Evolutionary conservation across 2,113 vertebrate species (phyloP).

Genomic region (Oxyura jamaicensis): DNA sequence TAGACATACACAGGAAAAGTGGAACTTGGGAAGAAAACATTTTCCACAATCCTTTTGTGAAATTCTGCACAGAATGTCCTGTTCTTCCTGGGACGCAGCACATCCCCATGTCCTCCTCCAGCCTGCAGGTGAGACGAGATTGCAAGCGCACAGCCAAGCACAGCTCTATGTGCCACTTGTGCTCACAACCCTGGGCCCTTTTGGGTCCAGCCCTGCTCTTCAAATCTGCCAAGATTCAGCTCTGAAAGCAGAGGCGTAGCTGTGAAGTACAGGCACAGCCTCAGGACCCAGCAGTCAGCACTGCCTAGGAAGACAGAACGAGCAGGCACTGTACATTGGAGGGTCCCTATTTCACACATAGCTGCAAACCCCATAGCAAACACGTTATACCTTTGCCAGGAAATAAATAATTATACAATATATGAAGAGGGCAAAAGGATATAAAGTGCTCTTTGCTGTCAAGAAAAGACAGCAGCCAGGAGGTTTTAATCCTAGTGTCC

Average conservation of each 20-base stretch:
- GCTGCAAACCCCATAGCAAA: not conserved
- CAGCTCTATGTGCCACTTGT: not conserved
- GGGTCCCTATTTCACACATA: not conserved
- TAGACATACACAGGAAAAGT: not conserved
- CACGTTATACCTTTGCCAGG: not conserved
- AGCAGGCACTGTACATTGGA: not conserved
- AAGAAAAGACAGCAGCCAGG: not conserved
- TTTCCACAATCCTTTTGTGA: not conserved
- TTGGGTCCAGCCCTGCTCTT: not conserved
- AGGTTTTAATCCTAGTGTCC: not conserved
- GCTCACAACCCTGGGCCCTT: not conserved
- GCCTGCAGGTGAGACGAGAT: not conserved
- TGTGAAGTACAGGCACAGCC: not conserved
- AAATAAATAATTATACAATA: not conserved
- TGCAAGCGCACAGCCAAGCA: not conserved
- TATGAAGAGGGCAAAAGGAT: not conserved
- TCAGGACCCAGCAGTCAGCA: not conserved
- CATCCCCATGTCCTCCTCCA: not conserved
- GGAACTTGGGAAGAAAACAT: not conserved
- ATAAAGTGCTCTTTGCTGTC: not conserved
- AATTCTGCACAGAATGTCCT: not conserved
- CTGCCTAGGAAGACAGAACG: not conserved
- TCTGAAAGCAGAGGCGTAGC: not conserved
- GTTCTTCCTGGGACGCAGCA: not conserved
- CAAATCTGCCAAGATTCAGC: not conserved